These are phyloP conservation scores for Ophion slaviceki DNA, from an alignment of 2,888 invertebrate genomes.

Conservation along the genomic window DNA sequence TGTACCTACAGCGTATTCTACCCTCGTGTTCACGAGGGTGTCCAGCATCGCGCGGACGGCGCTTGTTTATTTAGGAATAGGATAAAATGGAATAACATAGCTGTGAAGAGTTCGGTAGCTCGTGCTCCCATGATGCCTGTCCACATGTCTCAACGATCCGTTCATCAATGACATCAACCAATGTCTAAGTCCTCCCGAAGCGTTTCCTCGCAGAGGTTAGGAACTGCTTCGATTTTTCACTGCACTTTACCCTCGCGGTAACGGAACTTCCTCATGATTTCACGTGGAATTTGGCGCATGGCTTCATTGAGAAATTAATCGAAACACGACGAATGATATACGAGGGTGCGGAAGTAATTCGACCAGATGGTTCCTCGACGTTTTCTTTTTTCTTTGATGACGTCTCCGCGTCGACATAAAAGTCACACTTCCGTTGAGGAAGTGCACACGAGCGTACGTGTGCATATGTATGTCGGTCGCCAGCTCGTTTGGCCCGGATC, in stretches of 20 bases:
- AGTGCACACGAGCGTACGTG: conserved; percentile 35
- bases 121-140: no score
- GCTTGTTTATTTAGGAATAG: conserved; percentile 25
- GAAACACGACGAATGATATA: neutral
- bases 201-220: no score
- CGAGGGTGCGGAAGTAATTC: conserved; percentile 2
- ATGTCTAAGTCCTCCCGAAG: no score
- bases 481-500: conserved; percentile 67
- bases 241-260: no score
- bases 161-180: no score
- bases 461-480: conserved; percentile 16
- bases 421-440: conserved; percentile 39
- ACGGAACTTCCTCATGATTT: no score
- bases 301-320: neutral
- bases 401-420: conserved; percentile 56
- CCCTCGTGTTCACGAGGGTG: conserved; percentile 65
- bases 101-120: neutral
- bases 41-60: conserved; percentile 35
- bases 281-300: no score
- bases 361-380: neutral
- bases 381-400: conserved; percentile 10
- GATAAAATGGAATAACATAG: neutral
- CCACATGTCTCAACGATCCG: no score
- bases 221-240: no score
- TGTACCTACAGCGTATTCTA: conserved; percentile 69